Evolutionary conservation across 2,113 vertebrate species (phyloP).

Genomic region (Theristicus caerulescens): DNA sequence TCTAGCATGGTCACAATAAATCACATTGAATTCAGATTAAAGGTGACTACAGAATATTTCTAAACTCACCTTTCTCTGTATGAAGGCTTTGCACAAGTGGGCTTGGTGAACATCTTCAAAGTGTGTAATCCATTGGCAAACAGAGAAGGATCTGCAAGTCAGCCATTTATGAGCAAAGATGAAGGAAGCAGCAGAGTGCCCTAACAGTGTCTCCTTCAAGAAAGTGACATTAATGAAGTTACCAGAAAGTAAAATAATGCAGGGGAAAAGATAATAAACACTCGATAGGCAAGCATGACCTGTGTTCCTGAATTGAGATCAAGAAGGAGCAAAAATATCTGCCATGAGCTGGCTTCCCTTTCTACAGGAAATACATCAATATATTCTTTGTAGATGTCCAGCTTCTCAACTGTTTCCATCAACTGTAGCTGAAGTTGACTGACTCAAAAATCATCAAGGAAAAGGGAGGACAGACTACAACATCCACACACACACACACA

Average conservation of each 20-base stretch:
- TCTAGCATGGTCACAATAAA: background rate
- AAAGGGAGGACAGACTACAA: background rate
- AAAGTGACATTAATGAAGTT: background rate
- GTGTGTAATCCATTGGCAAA: background rate
- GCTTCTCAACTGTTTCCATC: background rate
- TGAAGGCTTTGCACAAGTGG: background rate
- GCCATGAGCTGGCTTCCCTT: background rate
- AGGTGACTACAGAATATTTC: background rate
- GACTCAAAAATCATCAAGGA: background rate
- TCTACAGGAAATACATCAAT: background rate
- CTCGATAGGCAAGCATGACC: background rate
- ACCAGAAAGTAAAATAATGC: background rate
- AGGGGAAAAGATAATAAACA: background rate
- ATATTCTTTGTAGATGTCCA: background rate
- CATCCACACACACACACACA: accelerated
- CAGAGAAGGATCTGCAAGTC: background rate
- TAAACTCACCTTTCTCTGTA: background rate
- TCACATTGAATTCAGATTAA: background rate
- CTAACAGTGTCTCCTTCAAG: background rate
- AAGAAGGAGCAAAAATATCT: background rate
- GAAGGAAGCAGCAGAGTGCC: background rate
- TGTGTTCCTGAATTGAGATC: background rate
- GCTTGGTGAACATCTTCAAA: background rate
- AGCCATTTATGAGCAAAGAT: background rate
- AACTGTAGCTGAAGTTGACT: background rate